phyloP scores from a whole-genome alignment of 2,888 invertebrate species.

The Lacanobia oleracea region DNA sequence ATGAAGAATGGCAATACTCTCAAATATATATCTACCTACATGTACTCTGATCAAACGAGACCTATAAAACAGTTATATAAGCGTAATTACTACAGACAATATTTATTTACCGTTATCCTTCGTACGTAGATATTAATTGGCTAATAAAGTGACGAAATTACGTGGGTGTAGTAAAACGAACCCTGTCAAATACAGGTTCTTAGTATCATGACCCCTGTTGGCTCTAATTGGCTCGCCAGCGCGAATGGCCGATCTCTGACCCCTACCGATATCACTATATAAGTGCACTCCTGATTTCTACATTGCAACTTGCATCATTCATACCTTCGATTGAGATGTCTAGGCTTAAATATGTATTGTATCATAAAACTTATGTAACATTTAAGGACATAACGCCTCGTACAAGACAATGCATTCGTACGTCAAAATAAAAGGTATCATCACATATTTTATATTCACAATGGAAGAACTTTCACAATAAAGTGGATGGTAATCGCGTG shows the following conservation, averaged over 20 bases:
- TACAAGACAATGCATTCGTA: conserved; percentile 43
- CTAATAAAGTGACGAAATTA: conserved; percentile 66
- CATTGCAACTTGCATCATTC: conserved; percentile 63
- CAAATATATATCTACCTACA: conserved; percentile 10
- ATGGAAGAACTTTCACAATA: conserved; percentile 71
- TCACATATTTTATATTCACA: conserved; percentile 55
- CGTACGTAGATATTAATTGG: conserved; percentile 56
- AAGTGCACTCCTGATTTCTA: conserved; percentile 67
- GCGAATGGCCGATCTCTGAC: conserved; percentile 89
- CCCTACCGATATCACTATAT: conserved; percentile 77
- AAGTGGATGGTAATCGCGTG: conserved; percentile 73
- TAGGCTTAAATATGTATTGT: conserved; percentile 15
- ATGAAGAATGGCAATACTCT: conserved; percentile 24
- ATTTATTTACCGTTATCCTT: conserved; percentile 51
- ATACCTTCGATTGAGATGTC: conserved; percentile 41
- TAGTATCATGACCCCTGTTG: conserved; percentile 81
- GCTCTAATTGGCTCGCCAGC: conserved; percentile 83
- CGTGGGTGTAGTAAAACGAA: conserved; percentile 82
- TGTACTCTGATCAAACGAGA: conserved; percentile 12
- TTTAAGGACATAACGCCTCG: conserved; percentile 19
- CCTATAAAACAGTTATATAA: conserved; percentile 32
- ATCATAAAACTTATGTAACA: conserved; percentile 22
- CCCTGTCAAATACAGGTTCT: conserved; percentile 80
- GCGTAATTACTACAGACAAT: conserved; percentile 35
- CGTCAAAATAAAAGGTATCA: conserved; percentile 54